phyloP scores from a whole-genome alignment of 1,140 invertebrate species.

The Homalodisca vitripennis region DNA sequence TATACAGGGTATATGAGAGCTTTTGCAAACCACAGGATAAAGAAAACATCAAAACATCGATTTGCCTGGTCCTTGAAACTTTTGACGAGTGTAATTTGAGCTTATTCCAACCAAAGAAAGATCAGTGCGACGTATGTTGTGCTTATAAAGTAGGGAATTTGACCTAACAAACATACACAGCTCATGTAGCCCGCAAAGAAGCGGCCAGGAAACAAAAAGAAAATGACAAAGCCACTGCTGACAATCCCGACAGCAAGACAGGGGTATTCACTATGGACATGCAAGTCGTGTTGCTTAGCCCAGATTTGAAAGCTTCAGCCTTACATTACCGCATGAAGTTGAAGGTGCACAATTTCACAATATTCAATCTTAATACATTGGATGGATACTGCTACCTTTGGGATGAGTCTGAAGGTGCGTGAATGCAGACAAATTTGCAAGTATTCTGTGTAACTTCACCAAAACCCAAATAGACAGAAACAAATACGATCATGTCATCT shows the following conservation, averaged over 20 bases:
- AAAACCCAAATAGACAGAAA: too few relatives aligned
- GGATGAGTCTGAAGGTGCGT: too few relatives aligned
- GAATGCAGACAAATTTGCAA: slow-evolving; percentile 31
- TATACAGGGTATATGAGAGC: slow-evolving; percentile 19
- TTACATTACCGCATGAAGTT: too few relatives aligned
- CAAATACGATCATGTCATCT: too few relatives aligned
- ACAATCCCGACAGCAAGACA: slow-evolving; percentile 4
- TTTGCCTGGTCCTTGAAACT: background rate
- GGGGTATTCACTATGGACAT: slow-evolving; percentile 25
- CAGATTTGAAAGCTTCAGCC: background rate
- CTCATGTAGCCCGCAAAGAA: slow-evolving; percentile 2
- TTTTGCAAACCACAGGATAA: slow-evolving; percentile 12
- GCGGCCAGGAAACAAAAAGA: slow-evolving; percentile 24
- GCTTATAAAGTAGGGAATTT: too few relatives aligned
- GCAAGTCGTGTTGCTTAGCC: slow-evolving; percentile 14
- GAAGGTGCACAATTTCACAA: too few relatives aligned
- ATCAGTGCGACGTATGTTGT: too few relatives aligned
- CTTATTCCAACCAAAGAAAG: too few relatives aligned
- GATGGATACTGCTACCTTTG: too few relatives aligned
- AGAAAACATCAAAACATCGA: background rate
- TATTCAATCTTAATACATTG: slow-evolving; percentile 6
- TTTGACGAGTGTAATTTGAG: slow-evolving; percentile 18
- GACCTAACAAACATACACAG: slow-evolving; percentile 2
- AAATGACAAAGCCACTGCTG: slow-evolving; percentile 1
- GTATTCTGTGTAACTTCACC: background rate